Conservation (phyloP, 2,113 vertebrate genomes). For the Calcarius ornatus region DNA sequence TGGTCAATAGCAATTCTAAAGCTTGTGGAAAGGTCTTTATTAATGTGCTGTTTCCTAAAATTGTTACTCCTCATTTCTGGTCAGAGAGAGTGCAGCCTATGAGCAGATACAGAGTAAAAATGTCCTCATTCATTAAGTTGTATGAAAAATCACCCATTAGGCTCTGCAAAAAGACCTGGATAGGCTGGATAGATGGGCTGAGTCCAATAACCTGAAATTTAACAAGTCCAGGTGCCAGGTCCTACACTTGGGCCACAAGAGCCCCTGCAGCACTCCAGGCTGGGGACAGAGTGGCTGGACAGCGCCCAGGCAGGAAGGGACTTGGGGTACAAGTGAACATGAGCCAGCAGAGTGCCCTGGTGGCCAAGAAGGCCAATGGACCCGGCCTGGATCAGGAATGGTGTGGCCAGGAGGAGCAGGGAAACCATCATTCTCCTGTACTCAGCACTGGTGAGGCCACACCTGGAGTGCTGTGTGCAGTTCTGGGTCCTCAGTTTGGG, state of each 20-base stretch:
- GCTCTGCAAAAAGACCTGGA: not conserved
- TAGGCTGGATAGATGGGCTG: fast-evolving
- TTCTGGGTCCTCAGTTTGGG: not conserved
- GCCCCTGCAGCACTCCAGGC: not conserved
- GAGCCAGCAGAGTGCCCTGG: not conserved
- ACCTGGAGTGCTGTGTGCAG: not conserved
- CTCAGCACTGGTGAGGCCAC: not conserved
- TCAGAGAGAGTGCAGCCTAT: conserved; percentile 54
- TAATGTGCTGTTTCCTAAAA: conserved; percentile 67
- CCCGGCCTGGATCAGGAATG: not conserved
- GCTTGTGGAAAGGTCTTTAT: conserved; percentile 56
- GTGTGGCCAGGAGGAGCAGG: not conserved
- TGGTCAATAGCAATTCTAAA: conserved; percentile 63
- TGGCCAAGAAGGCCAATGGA: not conserved
- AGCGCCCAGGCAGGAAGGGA: not conserved
- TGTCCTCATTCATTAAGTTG: not conserved
- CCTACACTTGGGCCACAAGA: not conserved
- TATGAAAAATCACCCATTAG: conserved; percentile 25
- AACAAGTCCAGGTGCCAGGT: not conserved
- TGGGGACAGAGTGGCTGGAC: not conserved
- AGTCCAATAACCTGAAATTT: too few relatives aligned
- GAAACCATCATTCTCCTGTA: not conserved
- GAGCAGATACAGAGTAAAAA: conserved; percentile 61
- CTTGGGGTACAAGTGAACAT: not conserved
- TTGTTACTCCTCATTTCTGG: conserved; percentile 59